These are phyloP conservation scores for Pseudolycoriella hygida DNA, from an alignment of 2,888 invertebrate genomes.

Conservation along the genomic window DNA sequence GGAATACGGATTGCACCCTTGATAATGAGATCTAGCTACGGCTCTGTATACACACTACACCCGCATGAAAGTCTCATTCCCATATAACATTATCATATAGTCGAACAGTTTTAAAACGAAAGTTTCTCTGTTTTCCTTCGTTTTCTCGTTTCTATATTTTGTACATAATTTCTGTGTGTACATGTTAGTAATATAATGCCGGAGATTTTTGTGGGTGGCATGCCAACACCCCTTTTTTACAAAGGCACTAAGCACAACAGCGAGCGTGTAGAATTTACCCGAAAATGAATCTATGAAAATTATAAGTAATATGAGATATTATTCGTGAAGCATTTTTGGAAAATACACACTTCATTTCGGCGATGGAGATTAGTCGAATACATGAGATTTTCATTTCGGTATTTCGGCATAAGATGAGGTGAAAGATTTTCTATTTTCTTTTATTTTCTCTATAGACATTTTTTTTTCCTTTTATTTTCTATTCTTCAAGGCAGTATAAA, in stretches of 20 bases:
- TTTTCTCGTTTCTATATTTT: neutral
- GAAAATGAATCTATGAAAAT: conserved; percentile 1
- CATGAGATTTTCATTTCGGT: neutral
- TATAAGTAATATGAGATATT: neutral
- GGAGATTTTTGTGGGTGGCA: neutral
- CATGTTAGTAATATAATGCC: neutral
- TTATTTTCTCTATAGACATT: neutral
- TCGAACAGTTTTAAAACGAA: neutral
- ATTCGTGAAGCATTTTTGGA: neutral
- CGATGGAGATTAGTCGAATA: neutral
- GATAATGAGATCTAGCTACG: too few species aligned
- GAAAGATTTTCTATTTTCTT: neutral
- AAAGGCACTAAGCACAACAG: neutral
- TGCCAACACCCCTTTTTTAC: neutral
- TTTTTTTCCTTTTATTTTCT: neutral
- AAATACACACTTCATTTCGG: neutral
- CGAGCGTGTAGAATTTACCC: neutral
- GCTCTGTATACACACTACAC: too few species aligned
- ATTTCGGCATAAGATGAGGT: neutral
- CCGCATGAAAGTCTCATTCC: neutral
- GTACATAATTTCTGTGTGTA: too few species aligned
- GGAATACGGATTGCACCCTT: too few species aligned
- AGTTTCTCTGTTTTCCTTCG: neutral
- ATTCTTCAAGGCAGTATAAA: neutral
- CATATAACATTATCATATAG: too few species aligned